These are phyloP conservation scores for Ostrea edulis DNA, from an alignment of 1,140 invertebrate species.

Conservation along the genomic window DNA sequence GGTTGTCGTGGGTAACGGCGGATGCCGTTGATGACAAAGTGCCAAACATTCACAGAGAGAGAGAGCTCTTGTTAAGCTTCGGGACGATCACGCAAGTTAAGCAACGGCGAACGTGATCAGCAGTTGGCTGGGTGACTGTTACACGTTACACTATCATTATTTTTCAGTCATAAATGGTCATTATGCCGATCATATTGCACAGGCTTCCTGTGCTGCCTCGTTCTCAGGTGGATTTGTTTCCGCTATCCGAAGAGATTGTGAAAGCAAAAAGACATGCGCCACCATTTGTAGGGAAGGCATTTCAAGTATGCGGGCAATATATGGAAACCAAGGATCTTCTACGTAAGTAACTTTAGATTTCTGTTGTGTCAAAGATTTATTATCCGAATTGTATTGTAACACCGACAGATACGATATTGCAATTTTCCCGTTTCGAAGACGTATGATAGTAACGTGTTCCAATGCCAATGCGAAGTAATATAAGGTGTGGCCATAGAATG, in stretches of 20 bases:
- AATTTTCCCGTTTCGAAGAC: no score
- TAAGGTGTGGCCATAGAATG: no score
- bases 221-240: background rate
- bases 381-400: background rate
- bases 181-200: background rate
- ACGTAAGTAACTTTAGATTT: background rate
- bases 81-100: no score
- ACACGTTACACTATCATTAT: background rate
- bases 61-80: no score
- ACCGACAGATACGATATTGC: no score
- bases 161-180: background rate
- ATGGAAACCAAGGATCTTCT: constrained; percentile 10
- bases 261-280: background rate
- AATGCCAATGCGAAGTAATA: no score
- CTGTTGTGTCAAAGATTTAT: background rate
- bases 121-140: no score
- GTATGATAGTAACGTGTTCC: no score
- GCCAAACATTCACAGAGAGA: no score
- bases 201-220: background rate
- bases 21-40: no score
- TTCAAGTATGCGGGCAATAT: background rate
- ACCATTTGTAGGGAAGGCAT: background rate
- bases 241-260: background rate
- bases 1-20: no score
- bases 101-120: no score